These are phyloP conservation scores for Cryptus armator DNA, from an alignment of 2,888 invertebrate species.

Conservation along the genomic window DNA sequence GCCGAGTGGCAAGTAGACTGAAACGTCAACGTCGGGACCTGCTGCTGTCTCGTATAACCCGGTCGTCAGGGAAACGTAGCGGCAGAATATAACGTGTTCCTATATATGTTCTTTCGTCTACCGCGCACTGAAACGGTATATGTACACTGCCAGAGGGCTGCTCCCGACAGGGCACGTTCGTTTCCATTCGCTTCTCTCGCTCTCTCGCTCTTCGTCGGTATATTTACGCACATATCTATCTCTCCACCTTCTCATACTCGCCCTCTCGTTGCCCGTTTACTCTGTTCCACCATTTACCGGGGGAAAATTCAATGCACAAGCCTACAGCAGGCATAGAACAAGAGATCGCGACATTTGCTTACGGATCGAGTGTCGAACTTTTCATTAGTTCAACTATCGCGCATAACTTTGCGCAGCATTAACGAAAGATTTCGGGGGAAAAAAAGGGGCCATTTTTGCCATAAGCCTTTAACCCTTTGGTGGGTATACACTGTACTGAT, in stretches of 20 bases:
- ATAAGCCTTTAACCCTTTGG: neutral
- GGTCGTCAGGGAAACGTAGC: constrained; percentile 54
- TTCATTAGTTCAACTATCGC: neutral
- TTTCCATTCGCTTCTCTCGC: constrained; percentile 29
- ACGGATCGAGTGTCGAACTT: too few species aligned
- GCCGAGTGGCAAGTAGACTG: constrained; percentile 6
- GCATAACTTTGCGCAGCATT: neutral
- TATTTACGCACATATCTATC: constrained; percentile 48
- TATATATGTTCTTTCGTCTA: constrained; percentile 22
- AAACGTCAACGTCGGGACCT: constrained; percentile 47
- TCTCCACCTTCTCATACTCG: neutral
- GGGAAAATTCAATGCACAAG: constrained; percentile 14
- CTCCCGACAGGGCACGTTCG: constrained; percentile 42
- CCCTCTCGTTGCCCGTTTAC: constrained; percentile 8
- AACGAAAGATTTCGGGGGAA: neutral
- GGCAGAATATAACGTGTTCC: constrained; percentile 36
- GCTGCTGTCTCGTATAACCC: constrained; percentile 37
- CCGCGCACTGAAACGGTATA: constrained; percentile 28
- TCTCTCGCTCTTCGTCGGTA: neutral
- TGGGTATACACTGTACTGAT: neutral
- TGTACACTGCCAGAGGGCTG: constrained; percentile 35
- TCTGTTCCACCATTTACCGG: constrained; percentile 25
- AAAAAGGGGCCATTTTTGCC: constrained; percentile 31
- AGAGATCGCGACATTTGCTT: neutral
- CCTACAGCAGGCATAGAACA: neutral